These are phyloP conservation scores for Conomelus anceps DNA, from an alignment of 2,888 invertebrate genomes.

Conservation along the genomic window DNA sequence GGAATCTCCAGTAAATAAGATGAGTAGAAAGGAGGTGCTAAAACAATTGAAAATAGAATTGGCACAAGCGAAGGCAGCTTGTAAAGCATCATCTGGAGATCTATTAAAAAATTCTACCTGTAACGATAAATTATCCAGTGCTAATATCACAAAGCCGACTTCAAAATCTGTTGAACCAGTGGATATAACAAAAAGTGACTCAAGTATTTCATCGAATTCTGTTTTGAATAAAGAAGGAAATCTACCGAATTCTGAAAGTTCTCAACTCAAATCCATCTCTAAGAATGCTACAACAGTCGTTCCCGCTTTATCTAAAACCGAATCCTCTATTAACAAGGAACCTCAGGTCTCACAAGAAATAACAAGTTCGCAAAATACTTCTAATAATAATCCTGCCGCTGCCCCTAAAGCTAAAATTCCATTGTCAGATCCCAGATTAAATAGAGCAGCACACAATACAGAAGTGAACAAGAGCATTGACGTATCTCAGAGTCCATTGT, in stretches of 20 bases:
- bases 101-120: not conserved
- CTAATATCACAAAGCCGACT: not conserved
- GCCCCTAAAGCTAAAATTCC: not conserved
- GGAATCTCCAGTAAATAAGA: not conserved
- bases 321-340: not conserved
- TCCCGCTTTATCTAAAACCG: not conserved
- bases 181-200: not conserved
- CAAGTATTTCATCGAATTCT: not conserved
- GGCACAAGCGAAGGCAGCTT: not conserved
- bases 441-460: not conserved
- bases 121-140: not conserved
- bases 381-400: not conserved
- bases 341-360: not conserved
- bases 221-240: not conserved
- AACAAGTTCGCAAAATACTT: not conserved
- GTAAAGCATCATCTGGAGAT: not conserved
- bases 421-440: not conserved
- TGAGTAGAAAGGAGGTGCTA: not conserved
- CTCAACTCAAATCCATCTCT: not conserved
- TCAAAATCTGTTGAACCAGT: not conserved
- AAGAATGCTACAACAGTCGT: not conserved
- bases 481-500: not conserved
- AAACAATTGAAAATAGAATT: not conserved
- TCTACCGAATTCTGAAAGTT: not conserved
- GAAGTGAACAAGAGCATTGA: not conserved